Percentiles rank a stretch among this genome's conserved stretches.
Evolutionary conservation across 2,888 invertebrate species (phyloP).

Genomic region (Homarus gammarus): DNA sequence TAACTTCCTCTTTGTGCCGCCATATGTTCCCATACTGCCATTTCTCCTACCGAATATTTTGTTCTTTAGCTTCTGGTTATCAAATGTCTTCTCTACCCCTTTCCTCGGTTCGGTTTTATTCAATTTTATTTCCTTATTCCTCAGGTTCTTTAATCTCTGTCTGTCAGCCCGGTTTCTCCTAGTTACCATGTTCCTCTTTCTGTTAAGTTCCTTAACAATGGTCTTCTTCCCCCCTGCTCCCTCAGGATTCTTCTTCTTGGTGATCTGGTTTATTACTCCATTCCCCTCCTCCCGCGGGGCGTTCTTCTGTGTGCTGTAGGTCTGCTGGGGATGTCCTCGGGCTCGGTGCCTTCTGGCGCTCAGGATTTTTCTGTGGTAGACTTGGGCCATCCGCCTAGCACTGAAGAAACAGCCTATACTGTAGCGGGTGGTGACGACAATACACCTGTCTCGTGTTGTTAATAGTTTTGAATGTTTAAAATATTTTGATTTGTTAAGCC

Average conservation of each 20-base stretch:
- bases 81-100: too few relatives aligned
- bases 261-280: neutral
- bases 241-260: neutral
- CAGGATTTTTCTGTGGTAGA: neutral
- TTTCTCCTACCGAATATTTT: too few relatives aligned
- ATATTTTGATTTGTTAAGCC: too few relatives aligned
- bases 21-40: neutral
- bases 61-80: too few relatives aligned
- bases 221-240: neutral
- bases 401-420: neutral
- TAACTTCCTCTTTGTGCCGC: neutral
- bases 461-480: too few relatives aligned
- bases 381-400: neutral
- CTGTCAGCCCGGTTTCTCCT: too few relatives aligned
- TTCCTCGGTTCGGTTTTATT: too few relatives aligned
- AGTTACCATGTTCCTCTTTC: neutral
- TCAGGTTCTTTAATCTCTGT: neutral
- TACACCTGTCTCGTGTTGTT: too few relatives aligned
- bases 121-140: too few relatives aligned
- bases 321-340: neutral
- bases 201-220: neutral
- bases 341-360: neutral
- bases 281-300: neutral
- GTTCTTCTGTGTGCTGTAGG: neutral
- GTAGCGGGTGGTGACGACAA: too few relatives aligned